Conservation (phyloP, 2,888 invertebrate genomes). For the Dynastes maya region DNA sequence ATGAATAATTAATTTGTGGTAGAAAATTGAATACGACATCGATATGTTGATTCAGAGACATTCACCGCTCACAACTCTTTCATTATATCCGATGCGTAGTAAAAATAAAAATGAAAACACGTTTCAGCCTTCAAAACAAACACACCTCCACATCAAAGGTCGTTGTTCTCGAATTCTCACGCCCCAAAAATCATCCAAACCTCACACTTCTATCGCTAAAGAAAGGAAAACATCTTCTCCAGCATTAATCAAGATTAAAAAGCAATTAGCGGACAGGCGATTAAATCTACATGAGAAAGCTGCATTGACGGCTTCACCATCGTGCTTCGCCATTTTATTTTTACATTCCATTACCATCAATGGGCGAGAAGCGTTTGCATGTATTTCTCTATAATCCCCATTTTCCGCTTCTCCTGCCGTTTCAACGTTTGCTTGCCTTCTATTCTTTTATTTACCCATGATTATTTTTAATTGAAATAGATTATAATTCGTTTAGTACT, state of each 20-base stretch:
- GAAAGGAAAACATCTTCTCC: not conserved
- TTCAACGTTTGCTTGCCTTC: conserved; percentile 8
- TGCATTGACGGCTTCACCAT: not conserved
- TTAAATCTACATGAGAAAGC: conserved; percentile 4
- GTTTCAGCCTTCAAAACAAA: too few species aligned
- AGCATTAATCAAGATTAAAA: conserved; percentile 42
- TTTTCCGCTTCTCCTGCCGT: conserved; percentile 18
- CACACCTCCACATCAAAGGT: too few species aligned
- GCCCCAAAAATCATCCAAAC: too few species aligned
- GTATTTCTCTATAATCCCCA: conserved; percentile 22
- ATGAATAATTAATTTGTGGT: too few species aligned
- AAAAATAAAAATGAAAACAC: too few species aligned
- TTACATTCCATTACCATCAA: conserved; percentile 20
- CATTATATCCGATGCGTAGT: too few species aligned
- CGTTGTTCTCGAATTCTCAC: too few species aligned
- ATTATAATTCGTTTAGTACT: conserved; percentile 1
- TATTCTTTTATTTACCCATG: conserved; percentile 21
- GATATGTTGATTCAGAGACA: too few species aligned
- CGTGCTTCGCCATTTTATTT: conserved; percentile 1
- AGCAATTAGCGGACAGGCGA: conserved; percentile 18
- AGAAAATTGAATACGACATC: too few species aligned
- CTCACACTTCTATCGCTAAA: not conserved
- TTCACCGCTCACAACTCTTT: too few species aligned
- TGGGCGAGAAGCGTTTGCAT: conserved; percentile 16
- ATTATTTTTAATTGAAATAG: conserved; percentile 29